These are phyloP conservation scores for Martes martes DNA, from an alignment of 2,113 vertebrate genomes.

Conservation along the genomic window DNA sequence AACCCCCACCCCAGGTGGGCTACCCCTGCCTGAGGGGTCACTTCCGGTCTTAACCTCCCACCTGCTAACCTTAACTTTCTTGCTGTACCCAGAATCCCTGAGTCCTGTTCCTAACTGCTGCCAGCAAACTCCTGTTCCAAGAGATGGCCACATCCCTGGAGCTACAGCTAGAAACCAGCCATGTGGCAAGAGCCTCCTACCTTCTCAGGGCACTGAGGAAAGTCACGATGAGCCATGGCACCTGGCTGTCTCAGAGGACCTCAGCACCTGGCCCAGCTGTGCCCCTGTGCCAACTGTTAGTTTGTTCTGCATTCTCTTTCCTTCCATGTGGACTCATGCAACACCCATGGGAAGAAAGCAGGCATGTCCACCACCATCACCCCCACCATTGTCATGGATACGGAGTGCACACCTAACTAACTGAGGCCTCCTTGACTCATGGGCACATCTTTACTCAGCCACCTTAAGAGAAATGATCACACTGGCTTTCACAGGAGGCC, in stretches of 20 bases:
- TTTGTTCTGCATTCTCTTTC: not conserved
- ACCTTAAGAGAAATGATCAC: not conserved
- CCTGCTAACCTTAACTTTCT: not conserved
- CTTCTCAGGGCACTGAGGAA: not conserved
- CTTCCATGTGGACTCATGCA: not conserved
- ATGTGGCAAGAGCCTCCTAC: not conserved
- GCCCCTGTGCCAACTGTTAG: not conserved
- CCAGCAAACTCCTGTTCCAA: not conserved
- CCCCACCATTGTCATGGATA: not conserved
- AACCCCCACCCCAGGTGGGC: not conserved
- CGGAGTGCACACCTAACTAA: not conserved
- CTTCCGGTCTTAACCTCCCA: not conserved
- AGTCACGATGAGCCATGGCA: fast-evolving
- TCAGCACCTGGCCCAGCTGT: not conserved
- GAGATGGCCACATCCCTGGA: not conserved
- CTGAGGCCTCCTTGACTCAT: not conserved
- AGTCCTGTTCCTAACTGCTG: not conserved
- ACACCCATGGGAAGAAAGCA: not conserved
- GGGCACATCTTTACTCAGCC: not conserved
- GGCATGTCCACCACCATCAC: not conserved
- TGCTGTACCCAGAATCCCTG: not conserved
- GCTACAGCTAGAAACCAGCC: not conserved
- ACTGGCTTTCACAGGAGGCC: not conserved
- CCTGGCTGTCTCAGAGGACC: not conserved
- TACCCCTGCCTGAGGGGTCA: not conserved